These are phyloP conservation scores for Bovichtus diacanthus DNA, from an alignment of 2,797 vertebrate genomes.

Conservation along the genomic window DNA sequence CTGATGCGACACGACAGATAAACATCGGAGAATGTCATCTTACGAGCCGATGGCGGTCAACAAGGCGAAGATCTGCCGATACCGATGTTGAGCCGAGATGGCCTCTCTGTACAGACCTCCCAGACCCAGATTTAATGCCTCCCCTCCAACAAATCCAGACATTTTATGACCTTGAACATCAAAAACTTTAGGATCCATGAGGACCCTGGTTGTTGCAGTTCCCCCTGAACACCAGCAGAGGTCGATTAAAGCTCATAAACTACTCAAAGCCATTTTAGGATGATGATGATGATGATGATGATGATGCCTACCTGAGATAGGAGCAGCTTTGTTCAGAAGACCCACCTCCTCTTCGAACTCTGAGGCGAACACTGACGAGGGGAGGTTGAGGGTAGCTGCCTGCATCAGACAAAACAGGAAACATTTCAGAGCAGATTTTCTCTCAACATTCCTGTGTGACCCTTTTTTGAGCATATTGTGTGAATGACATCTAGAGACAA, in stretches of 20 bases:
- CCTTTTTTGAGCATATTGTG: neutral
- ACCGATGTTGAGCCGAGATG: too few species aligned
- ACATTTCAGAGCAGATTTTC: neutral
- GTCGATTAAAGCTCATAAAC: neutral
- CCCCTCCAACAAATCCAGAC: too few species aligned
- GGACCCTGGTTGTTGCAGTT: conserved; percentile 2
- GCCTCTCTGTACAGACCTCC: too few species aligned
- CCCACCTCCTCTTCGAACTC: conserved; percentile 98
- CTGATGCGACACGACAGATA: too few species aligned
- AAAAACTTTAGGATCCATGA: too few species aligned
- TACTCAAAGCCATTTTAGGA: neutral
- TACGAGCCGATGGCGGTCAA: too few species aligned
- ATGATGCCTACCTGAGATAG: conserved; percentile 89
- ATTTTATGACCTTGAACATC: too few species aligned
- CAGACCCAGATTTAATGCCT: too few species aligned
- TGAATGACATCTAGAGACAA: neutral
- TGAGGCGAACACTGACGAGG: conserved; percentile 97
- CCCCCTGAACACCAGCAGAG: neutral
- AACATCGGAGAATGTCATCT: too few species aligned
- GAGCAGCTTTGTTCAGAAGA: conserved; percentile 97
- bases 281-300: too few species aligned
- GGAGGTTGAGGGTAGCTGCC: conserved; percentile 90
- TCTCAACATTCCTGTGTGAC: neutral
- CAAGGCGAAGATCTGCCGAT: too few species aligned
- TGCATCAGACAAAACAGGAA: conserved; percentile 65